phyloP scores from a whole-genome alignment of 2,888 invertebrate genomes.

The Tridacna crocea region DNA sequence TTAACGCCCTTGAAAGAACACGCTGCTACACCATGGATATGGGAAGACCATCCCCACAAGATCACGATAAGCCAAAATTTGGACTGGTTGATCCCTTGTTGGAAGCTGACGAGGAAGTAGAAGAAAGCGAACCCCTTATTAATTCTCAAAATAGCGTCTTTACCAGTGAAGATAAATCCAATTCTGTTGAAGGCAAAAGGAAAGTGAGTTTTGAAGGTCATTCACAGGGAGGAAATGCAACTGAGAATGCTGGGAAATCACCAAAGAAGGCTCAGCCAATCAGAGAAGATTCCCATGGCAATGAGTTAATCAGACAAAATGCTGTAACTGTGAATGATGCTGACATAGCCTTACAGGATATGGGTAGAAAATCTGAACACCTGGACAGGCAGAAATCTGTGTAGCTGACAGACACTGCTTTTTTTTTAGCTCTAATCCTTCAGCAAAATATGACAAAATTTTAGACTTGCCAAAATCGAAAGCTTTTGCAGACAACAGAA shows the following conservation, averaged over 20 bases:
- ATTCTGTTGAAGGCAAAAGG: not conserved
- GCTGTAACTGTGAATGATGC: conserved; percentile 44
- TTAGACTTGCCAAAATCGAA: too few species aligned
- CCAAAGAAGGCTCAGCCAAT: conserved; percentile 9
- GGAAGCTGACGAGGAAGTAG: conserved; percentile 33
- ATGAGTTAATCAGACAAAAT: conserved; percentile 48
- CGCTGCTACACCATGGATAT: conserved; percentile 27
- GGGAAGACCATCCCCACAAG: not conserved
- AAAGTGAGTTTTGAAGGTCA: conserved; percentile 16
- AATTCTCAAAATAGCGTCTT: conserved; percentile 4
- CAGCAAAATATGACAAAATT: too few species aligned
- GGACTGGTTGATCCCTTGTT: conserved; percentile 39
- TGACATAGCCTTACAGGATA: conserved; percentile 39
- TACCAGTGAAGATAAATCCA: not conserved
- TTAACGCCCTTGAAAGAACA: conserved; percentile 27
- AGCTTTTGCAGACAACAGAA: too few species aligned
- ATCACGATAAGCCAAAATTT: conserved; percentile 15
- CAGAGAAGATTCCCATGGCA: conserved; percentile 27
- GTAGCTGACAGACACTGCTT: not conserved
- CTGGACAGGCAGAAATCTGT: conserved; percentile 43
- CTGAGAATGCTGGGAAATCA: not conserved
- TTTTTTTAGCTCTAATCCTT: too few species aligned
- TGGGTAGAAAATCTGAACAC: conserved; percentile 19
- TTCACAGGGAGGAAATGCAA: not conserved
- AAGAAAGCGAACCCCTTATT: conserved; percentile 35